Evolutionary conservation across 2,113 vertebrate genomes (phyloP).

Genomic region (Leptocoma aspasia): DNA sequence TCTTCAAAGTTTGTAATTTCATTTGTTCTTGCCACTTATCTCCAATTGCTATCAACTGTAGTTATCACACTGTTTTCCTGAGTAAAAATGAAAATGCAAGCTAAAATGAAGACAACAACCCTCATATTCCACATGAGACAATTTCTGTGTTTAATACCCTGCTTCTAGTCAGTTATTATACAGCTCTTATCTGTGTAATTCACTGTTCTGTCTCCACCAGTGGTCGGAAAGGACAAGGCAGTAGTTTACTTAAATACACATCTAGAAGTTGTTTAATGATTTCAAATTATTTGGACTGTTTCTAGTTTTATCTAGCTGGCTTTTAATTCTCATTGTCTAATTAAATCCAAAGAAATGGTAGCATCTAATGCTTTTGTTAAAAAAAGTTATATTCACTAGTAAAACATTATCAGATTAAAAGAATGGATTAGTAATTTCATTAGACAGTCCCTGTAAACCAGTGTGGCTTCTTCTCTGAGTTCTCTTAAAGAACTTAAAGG

Average conservation of each 20-base stretch:
- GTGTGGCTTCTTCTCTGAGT: not conserved
- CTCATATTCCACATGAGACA: not conserved
- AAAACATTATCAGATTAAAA: not conserved
- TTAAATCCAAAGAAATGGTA: not conserved
- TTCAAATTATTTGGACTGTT: not conserved
- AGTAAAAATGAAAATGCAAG: not conserved
- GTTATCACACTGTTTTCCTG: not conserved
- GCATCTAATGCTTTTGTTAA: not conserved
- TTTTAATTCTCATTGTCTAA: not conserved
- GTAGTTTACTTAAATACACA: not conserved
- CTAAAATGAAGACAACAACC: not conserved
- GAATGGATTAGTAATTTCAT: not conserved
- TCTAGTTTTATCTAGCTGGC: not conserved
- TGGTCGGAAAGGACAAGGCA: not conserved
- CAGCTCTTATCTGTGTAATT: not conserved
- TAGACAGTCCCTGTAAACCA: not conserved
- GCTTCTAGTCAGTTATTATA: not conserved
- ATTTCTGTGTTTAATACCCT: not conserved
- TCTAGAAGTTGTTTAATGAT: not conserved
- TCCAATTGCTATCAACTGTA: not conserved
- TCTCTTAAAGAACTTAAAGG: not conserved
- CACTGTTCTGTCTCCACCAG: not conserved
- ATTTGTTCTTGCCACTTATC: not conserved
- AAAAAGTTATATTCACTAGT: not conserved
- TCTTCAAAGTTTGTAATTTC: not conserved